These are phyloP conservation scores for Tineola bisselliella DNA, from an alignment of 2,888 invertebrate genomes.

Conservation along the genomic window DNA sequence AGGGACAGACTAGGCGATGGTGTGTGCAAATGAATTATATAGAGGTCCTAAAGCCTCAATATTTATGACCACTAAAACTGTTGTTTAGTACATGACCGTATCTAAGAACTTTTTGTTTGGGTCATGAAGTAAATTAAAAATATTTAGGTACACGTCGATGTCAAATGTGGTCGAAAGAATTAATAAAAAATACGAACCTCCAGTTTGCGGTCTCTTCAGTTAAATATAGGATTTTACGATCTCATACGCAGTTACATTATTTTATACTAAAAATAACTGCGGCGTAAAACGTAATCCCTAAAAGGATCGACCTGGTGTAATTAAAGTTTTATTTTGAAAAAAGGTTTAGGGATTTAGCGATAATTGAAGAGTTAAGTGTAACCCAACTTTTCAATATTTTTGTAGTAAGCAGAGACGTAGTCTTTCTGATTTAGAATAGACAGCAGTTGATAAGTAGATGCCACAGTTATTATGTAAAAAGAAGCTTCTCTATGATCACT, in stretches of 20 bases:
- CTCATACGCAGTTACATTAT: neutral
- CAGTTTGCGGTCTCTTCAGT: neutral
- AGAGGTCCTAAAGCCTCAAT: neutral
- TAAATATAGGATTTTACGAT: conserved; percentile 1
- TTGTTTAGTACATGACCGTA: neutral
- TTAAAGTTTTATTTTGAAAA: neutral
- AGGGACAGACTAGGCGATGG: neutral
- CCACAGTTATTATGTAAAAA: no score
- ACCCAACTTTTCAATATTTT: no score
- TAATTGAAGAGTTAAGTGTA: neutral
- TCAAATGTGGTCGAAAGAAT: no score
- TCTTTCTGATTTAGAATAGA: no score
- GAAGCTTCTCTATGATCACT: no score
- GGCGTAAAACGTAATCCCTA: neutral
- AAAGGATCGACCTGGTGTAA: neutral
- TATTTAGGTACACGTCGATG: neutral
- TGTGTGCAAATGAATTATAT: neutral
- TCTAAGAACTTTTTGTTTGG: neutral
- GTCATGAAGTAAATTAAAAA: neutral
- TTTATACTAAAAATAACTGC: neutral
- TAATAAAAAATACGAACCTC: no score
- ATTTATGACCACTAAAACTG: neutral
- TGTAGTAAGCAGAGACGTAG: no score
- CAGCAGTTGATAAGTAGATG: no score
- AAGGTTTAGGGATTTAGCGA: neutral